phyloP scores from a whole-genome alignment of 2,888 invertebrate species.

The Halocaridina rubra region DNA sequence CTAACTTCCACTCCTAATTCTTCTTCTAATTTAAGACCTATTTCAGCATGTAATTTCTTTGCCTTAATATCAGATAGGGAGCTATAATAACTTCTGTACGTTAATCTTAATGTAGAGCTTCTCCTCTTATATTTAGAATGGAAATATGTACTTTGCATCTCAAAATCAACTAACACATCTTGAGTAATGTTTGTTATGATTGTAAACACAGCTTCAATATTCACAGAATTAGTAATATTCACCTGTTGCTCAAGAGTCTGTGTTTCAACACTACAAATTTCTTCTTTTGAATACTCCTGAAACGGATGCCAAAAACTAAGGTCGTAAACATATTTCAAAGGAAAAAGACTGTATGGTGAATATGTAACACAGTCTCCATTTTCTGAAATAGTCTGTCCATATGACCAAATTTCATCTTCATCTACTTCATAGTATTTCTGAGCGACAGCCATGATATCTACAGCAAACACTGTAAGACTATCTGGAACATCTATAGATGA shows the following conservation, averaged over 20 bases:
- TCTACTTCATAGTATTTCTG: conserved; percentile 13
- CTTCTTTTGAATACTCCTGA: neutral
- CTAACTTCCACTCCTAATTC: conserved; percentile 37
- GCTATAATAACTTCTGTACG: conserved; percentile 18
- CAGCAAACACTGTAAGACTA: neutral
- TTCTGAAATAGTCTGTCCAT: neutral
- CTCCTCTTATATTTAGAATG: neutral
- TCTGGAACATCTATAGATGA: neutral
- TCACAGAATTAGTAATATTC: too few species aligned
- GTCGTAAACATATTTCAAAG: conserved; percentile 34
- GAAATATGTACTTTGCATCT: neutral
- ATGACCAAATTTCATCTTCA: conserved; percentile 32
- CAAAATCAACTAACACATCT: neutral
- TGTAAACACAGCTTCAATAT: neutral
- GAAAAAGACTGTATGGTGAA: conserved; percentile 38
- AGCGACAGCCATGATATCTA: neutral
- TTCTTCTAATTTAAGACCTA: conserved; percentile 21
- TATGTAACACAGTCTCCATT: neutral
- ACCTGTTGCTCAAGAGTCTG: neutral
- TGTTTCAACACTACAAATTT: neutral
- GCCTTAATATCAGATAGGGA: conserved; percentile 31
- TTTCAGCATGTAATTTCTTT: conserved; percentile 30
- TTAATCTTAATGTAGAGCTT: conserved; percentile 43
- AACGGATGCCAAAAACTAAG: conserved; percentile 50
- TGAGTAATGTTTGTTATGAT: conserved; percentile 33